Conservation (phyloP, 1,140 invertebrate species). For the Drosophila arizonae region DNA sequence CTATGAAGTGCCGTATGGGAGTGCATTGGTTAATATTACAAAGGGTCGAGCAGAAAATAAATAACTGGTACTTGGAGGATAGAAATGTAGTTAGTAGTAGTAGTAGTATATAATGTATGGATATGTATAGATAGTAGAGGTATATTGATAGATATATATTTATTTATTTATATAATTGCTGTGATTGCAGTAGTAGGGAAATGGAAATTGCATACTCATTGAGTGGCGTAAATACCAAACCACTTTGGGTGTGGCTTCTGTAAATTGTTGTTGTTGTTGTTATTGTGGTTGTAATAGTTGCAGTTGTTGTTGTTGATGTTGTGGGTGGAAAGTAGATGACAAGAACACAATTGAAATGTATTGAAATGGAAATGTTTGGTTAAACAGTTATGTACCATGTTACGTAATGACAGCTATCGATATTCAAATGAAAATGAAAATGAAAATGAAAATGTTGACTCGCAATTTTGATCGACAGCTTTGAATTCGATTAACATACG, state of each 20-base stretch:
- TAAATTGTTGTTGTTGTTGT: slow-evolving; percentile 47
- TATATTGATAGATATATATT: slow-evolving; percentile 30
- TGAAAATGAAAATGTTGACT: not conserved
- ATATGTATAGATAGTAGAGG: slow-evolving; percentile 14
- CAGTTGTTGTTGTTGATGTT: slow-evolving; percentile 23
- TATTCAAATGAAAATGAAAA: slow-evolving; percentile 11
- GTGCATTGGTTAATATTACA: slow-evolving; percentile 33
- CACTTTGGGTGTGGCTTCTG: slow-evolving; percentile 77
- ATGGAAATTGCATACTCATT: slow-evolving; percentile 80
- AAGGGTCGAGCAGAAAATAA: slow-evolving; percentile 19
- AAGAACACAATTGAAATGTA: slow-evolving; percentile 43
- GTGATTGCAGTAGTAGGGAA: slow-evolving; percentile 37
- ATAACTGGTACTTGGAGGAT: slow-evolving; percentile 17
- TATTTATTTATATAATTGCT: not conserved
- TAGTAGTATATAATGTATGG: slow-evolving; percentile 38
- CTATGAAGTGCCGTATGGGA: slow-evolving; percentile 33
- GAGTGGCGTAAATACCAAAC: slow-evolving; percentile 82
- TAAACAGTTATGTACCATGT: slow-evolving; percentile 24
- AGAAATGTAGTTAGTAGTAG: slow-evolving; percentile 7
- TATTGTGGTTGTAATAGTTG: slow-evolving; percentile 26
- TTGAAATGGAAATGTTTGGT: slow-evolving; percentile 35
- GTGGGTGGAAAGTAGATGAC: slow-evolving; percentile 26
- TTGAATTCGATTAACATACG: not conserved
- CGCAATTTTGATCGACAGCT: slow-evolving; percentile 16
- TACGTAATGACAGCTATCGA: slow-evolving; percentile 24